phyloP scores from a whole-genome alignment of 2,797 vertebrate species.

The Carduelis carduelis region DNA sequence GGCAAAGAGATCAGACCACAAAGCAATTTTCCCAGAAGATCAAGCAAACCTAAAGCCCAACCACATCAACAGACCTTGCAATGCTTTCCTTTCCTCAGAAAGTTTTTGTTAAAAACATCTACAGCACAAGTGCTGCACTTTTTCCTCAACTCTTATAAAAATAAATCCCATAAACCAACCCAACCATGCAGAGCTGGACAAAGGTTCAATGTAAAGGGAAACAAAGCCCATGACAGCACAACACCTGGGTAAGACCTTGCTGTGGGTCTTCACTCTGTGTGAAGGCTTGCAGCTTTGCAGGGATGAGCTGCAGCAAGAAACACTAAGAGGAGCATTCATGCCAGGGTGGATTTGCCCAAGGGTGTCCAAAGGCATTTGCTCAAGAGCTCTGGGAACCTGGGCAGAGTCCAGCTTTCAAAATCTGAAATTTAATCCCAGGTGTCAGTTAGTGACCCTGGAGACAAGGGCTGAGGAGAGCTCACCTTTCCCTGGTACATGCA shows the following conservation, averaged over 20 bases:
- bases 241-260: neutral
- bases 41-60: neutral
- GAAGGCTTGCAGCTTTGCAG: fast-evolving
- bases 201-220: neutral
- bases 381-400: neutral
- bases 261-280: neutral
- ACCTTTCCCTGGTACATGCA: neutral
- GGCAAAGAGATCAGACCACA: conserved; percentile 11
- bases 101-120: neutral
- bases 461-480: neutral
- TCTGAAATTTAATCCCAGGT: neutral
- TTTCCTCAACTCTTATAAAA: neutral
- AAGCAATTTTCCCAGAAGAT: conserved; percentile 12
- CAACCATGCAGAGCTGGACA: neutral
- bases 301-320: neutral
- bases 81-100: neutral
- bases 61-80: neutral
- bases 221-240: neutral
- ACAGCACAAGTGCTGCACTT: neutral
- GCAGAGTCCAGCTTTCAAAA: neutral
- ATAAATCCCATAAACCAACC: neutral
- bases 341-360: neutral
- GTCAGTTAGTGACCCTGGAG: neutral
- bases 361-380: neutral
- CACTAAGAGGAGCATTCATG: fast-evolving